Base-by-base conservation (phyloP, 2,113 vertebrate species). In the Oncorhynchus gorbuscha region DNA sequence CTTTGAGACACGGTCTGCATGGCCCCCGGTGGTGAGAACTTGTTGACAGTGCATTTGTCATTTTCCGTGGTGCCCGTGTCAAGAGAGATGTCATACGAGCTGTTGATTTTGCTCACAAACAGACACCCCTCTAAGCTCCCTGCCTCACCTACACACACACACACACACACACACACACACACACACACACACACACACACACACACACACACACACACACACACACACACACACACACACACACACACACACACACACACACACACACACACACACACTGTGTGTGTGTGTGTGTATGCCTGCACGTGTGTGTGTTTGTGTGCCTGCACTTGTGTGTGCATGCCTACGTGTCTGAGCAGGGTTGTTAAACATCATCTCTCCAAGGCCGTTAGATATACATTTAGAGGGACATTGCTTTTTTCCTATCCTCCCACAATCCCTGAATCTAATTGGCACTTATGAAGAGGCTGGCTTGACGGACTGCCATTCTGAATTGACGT, bases 61-160 rank as follows among this genome's bases (percentile, higher is more conserved):
- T 82, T 78, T 75, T 71, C 45, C 8, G 30, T 6, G 49, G 32
- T 3, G 51, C 18, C 35, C 14, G 2, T 71, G 75, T 81, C 78
- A 76, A 76, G 69, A 78, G 68, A 76, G 71, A 77, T n/a, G 45
- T 76, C 77, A 49, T 76, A 51, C 18, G 74, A 73, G 84, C 79
- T 65, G 30, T 9, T 80, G 59, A 76, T 78, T 79, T 75, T 69
- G 35, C 78, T 72, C 72, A 79, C 66, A 39, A 74, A 86, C 85
- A 83, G 76, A 79, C 39, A 30, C 30, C 24, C 26, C 80, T 83
- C 84, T 78, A 86, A 86, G 84, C 80, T 84, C 79, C 87, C 85
- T 82, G 84, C 81, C 71, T 77, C 83, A 7, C 5, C 13, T 32
- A 14, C 49, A 16, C 20, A 11, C 6, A 22, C 59, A n/a, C 59